Conservation (phyloP, 2,113 vertebrate species). For the Dromiciops gliroides region DNA sequence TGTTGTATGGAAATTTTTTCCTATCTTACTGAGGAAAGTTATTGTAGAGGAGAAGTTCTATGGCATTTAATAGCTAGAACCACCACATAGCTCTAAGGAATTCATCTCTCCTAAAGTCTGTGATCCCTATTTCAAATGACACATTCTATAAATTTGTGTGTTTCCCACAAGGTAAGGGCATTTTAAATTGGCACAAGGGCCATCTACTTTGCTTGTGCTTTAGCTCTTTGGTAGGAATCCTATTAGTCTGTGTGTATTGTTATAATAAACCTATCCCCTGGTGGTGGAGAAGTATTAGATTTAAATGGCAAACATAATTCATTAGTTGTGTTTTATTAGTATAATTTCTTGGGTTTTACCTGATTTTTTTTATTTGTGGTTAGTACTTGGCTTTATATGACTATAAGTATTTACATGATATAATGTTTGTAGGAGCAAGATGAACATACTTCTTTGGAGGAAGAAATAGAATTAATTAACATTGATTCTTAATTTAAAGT, state of each 20-base stretch:
- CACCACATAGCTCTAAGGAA: neutral
- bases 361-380: neutral
- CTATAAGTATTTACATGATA: neutral
- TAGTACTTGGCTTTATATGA: neutral
- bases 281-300: neutral
- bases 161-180: neutral
- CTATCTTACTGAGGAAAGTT: neutral
- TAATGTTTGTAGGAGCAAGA: neutral
- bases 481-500: neutral
- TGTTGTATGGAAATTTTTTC: neutral
- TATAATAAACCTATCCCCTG: neutral
- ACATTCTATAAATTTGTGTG: neutral
- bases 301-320: neutral
- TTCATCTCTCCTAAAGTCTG: neutral
- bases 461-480: neutral
- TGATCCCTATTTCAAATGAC: neutral
- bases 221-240: neutral
- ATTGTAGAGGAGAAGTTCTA: neutral
- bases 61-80: neutral
- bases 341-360: neutral
- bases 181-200: neutral
- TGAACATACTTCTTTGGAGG: neutral
- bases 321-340: neutral
- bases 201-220: neutral
- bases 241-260: neutral